These are phyloP conservation scores for Ptyas mucosa DNA, from an alignment of 2,113 vertebrate species.

Conservation along the genomic window DNA sequence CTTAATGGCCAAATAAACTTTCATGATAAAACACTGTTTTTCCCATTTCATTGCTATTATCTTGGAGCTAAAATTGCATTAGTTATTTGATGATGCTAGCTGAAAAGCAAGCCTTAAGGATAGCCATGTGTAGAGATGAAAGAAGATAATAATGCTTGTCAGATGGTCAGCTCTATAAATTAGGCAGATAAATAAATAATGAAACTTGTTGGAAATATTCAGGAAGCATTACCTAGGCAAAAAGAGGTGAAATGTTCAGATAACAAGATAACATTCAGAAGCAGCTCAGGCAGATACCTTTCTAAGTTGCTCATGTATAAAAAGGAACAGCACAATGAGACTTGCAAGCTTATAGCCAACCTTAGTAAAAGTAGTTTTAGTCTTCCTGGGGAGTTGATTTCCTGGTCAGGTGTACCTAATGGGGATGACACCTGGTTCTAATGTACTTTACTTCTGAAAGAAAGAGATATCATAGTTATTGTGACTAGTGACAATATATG, in stretches of 20 bases:
- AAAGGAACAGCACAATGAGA: background rate
- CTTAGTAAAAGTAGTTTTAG: background rate
- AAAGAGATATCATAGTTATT: conserved; percentile 49
- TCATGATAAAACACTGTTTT: background rate
- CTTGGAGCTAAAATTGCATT: background rate
- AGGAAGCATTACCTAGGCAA: background rate
- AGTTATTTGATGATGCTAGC: conserved; percentile 27
- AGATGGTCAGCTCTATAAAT: background rate
- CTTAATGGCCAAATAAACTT: background rate
- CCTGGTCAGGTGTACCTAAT: background rate
- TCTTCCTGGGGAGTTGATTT: background rate
- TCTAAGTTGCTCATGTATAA: background rate
- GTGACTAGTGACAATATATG: conserved; percentile 71
- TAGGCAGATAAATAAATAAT: background rate
- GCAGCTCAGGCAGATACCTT: background rate
- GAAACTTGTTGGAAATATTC: background rate
- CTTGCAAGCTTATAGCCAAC: background rate
- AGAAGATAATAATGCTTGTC: background rate
- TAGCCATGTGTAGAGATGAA: background rate
- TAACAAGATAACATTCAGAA: background rate
- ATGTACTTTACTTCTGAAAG: conserved; percentile 34
- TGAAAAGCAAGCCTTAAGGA: conserved; percentile 30
- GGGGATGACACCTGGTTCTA: background rate
- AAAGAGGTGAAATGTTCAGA: background rate
- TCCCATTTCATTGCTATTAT: background rate